phyloP scores from a whole-genome alignment of 1,140 invertebrate genomes.

The Neocloeon triangulifer region DNA sequence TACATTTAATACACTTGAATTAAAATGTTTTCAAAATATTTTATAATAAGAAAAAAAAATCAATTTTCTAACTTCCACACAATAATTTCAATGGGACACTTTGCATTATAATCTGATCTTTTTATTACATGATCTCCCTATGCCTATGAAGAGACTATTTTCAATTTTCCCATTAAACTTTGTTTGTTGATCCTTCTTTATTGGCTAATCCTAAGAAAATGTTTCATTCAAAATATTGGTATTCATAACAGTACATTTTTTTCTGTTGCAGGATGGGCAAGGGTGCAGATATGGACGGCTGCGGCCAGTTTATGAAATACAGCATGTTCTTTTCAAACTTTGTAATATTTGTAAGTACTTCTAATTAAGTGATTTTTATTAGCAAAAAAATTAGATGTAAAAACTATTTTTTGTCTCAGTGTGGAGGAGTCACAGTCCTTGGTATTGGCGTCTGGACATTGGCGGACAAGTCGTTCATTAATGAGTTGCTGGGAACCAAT shows the following conservation, averaged over 20 bases:
- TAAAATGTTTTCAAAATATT: too few species aligned
- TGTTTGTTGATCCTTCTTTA: too few species aligned
- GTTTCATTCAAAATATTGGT: too few species aligned
- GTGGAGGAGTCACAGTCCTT: constrained; percentile 53
- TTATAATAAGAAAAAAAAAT: too few species aligned
- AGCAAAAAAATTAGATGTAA: neutral
- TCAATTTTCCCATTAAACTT: too few species aligned
- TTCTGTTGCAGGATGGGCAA: constrained; percentile 28
- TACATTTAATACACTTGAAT: too few species aligned
- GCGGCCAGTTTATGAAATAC: constrained; percentile 61
- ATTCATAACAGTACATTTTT: neutral
- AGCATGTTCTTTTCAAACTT: constrained; percentile 63
- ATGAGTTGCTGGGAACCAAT: constrained; percentile 57
- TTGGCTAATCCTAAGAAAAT: too few species aligned
- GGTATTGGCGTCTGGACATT: constrained; percentile 59
- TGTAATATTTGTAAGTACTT: constrained; percentile 60
- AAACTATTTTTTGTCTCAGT: constrained; percentile 22
- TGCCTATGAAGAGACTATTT: too few species aligned
- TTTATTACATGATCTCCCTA: too few species aligned
- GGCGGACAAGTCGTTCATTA: constrained; percentile 58
- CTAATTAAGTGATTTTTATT: constrained; percentile 1
- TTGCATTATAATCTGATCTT: too few species aligned
- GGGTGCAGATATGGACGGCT: constrained; percentile 50
- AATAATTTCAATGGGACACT: too few species aligned
- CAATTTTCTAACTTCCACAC: too few species aligned